Evolutionary conservation across 2,797 vertebrate species (phyloP).

Genomic region (Podargus strigoides): DNA sequence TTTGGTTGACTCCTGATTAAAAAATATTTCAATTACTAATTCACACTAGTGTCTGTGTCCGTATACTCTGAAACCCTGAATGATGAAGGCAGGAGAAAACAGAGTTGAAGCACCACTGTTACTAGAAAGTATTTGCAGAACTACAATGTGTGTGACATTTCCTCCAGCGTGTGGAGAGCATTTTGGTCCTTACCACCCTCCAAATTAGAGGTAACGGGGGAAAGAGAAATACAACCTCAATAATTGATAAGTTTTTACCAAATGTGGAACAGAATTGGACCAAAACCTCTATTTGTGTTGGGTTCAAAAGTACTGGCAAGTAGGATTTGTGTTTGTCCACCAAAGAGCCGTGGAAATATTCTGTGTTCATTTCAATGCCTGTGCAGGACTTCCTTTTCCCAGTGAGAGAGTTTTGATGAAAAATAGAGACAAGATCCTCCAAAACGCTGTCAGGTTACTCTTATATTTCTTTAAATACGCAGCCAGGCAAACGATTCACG

Average conservation of each 20-base stretch:
- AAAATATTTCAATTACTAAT: background rate
- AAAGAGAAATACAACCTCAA: background rate
- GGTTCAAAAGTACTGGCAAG: background rate
- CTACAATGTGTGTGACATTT: accelerated
- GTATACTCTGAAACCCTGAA: background rate
- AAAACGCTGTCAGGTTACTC: background rate
- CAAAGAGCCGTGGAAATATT: background rate
- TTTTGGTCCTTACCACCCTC: background rate
- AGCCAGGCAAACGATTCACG: background rate
- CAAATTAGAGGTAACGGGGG: background rate
- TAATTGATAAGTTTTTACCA: background rate
- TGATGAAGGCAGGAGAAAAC: background rate
- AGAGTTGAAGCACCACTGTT: background rate
- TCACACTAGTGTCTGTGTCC: background rate
- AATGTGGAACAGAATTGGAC: background rate
- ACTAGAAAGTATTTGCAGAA: background rate
- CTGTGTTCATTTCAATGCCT: background rate
- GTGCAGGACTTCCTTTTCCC: background rate
- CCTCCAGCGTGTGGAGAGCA: background rate
- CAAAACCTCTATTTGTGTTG: background rate
- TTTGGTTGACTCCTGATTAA: background rate
- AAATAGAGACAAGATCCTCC: background rate
- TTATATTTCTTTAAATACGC: background rate
- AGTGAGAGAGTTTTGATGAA: background rate
- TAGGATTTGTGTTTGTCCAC: background rate